Evolutionary conservation across 2,888 invertebrate species (phyloP).

Genomic region (Bembecia ichneumoniformis): DNA sequence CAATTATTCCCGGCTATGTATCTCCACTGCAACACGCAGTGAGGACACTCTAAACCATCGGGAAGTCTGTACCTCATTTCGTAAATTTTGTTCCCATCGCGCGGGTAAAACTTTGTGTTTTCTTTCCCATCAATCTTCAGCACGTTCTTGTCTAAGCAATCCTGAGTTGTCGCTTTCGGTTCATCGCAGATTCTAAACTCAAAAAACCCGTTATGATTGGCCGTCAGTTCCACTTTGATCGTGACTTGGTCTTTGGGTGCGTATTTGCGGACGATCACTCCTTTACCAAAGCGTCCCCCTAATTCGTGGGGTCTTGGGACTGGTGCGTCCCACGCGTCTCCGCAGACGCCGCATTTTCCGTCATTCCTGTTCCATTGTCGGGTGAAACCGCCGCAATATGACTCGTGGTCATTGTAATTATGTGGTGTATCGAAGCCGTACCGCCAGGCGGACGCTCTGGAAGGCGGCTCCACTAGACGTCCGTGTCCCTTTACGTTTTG

Average conservation of each 20-base stretch:
- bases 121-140: slow-evolving; percentile 69
- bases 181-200: slow-evolving; percentile 88
- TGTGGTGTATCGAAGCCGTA: slow-evolving; percentile 90
- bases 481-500: slow-evolving; percentile 75
- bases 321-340: slow-evolving; percentile 84
- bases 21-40: slow-evolving; percentile 91
- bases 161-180: slow-evolving; percentile 77
- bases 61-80: slow-evolving; percentile 80
- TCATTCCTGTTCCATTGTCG: slow-evolving; percentile 85
- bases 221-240: slow-evolving; percentile 87
- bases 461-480: slow-evolving; percentile 87
- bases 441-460: slow-evolving; percentile 89
- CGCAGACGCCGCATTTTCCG: slow-evolving; percentile 90
- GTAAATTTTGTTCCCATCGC: slow-evolving; percentile 84
- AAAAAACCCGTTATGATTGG: slow-evolving; percentile 89
- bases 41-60: slow-evolving; percentile 78
- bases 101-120: slow-evolving; percentile 78
- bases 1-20: slow-evolving; percentile 91
- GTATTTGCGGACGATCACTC: slow-evolving; percentile 86
- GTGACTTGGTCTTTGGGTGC: slow-evolving; percentile 77
- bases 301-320: slow-evolving; percentile 84
- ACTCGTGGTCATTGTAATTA: slow-evolving; percentile 91
- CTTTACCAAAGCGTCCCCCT: slow-evolving; percentile 87
- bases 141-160: slow-evolving; percentile 82
- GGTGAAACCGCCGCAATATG: slow-evolving; percentile 90